phyloP scores from a whole-genome alignment of 2,797 vertebrate species.

The Alouatta caraya region DNA sequence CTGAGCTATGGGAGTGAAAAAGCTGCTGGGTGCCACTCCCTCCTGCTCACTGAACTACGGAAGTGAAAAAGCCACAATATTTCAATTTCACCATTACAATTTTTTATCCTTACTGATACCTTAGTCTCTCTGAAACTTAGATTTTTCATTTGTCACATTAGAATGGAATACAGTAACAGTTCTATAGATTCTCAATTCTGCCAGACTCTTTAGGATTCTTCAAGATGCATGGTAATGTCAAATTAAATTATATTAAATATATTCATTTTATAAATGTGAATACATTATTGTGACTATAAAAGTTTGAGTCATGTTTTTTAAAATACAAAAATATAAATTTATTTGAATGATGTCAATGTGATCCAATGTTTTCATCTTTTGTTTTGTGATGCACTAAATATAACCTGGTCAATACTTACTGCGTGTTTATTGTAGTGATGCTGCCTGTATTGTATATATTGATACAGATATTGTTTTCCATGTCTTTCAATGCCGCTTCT shows the following conservation, averaged over 20 bases:
- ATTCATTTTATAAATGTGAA: not conserved
- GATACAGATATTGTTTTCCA: not conserved
- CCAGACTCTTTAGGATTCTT: not conserved
- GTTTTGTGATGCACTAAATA: not conserved
- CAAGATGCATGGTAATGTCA: not conserved
- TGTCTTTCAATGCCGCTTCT: not conserved
- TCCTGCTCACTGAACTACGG: too few species aligned
- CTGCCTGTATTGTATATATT: not conserved
- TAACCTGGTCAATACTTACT: not conserved
- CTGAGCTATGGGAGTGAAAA: too few species aligned
- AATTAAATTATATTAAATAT: not conserved
- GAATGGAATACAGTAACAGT: not conserved
- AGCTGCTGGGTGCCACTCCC: too few species aligned
- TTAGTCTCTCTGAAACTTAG: not conserved
- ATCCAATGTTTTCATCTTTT: not conserved
- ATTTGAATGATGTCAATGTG: not conserved
- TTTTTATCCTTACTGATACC: not conserved
- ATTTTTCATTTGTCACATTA: not conserved
- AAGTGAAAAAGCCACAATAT: too few species aligned
- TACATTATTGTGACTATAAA: not conserved
- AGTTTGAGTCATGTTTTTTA: not conserved
- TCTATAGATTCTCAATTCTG: not conserved
- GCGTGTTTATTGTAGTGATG: not conserved
- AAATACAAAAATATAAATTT: not conserved
- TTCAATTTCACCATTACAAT: not conserved